Evolutionary conservation across 2,797 vertebrate genomes (phyloP).

Genomic region (Lutjanus argentimaculatus): DNA sequence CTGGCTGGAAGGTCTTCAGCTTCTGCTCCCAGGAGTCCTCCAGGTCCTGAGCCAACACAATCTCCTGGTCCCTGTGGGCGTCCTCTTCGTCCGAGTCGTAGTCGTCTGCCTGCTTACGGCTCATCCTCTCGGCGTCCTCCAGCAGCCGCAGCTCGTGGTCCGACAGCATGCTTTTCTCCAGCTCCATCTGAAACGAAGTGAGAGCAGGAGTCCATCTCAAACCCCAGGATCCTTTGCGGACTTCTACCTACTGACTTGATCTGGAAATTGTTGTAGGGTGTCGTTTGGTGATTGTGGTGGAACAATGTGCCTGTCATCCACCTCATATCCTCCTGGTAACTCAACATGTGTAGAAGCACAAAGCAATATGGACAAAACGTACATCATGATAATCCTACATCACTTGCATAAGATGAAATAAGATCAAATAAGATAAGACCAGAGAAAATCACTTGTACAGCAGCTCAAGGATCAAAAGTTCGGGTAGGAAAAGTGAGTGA

Average conservation of each 20-base stretch:
- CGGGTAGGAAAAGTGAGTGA: no score
- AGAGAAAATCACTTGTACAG: no score
- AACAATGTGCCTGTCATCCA: not conserved
- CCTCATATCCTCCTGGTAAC: not conserved
- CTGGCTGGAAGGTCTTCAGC: slow-evolving; percentile 84
- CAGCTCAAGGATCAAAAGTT: no score
- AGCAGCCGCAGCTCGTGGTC: slow-evolving; percentile 92
- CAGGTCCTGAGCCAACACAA: slow-evolving; percentile 90
- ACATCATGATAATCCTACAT: not conserved
- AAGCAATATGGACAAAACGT: not conserved
- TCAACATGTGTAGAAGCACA: not conserved
- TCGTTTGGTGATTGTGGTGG: not conserved
- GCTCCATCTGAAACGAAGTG: slow-evolving; percentile 87
- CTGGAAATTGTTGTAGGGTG: not conserved
- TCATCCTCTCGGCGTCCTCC: slow-evolving; percentile 87
- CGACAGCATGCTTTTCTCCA: slow-evolving; percentile 91
- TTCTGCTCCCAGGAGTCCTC: slow-evolving; percentile 96
- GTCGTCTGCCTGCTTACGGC: slow-evolving; percentile 82
- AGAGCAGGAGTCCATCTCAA: not conserved
- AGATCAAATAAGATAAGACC: no score
- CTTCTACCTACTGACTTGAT: not conserved
- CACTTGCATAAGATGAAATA: not conserved
- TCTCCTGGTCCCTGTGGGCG: slow-evolving; percentile 67
- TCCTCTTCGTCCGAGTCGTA: slow-evolving; percentile 89
- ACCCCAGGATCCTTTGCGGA: not conserved